These are phyloP conservation scores for Acanthaster planci DNA, from an alignment of 35 echinoderm and acorn worm species.

Conservation along the genomic window DNA sequence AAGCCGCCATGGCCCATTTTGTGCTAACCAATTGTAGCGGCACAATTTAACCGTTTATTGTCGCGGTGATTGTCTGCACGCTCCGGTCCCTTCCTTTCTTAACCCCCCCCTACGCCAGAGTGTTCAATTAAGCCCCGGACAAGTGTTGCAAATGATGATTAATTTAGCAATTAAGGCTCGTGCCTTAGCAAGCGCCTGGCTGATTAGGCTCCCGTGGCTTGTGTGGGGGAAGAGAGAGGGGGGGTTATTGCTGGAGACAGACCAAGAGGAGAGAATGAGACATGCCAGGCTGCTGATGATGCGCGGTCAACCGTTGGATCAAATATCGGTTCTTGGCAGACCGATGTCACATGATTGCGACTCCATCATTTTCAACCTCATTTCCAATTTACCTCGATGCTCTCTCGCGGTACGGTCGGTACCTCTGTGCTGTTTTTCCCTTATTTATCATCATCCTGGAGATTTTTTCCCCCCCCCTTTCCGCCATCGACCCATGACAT, in stretches of 20 bases:
- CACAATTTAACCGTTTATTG: not conserved
- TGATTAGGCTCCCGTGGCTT: conserved; percentile 9
- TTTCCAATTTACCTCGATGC: too few relatives aligned
- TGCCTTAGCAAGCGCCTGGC: conserved; percentile 22
- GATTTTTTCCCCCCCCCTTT: too few relatives aligned
- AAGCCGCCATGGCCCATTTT: not conserved
- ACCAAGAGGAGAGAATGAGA: too few relatives aligned
- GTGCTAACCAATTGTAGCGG: conserved; percentile 18
- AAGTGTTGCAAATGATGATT: conserved; percentile 34
- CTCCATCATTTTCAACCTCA: too few relatives aligned
- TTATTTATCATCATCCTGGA: too few relatives aligned
- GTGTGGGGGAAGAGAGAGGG: not conserved
- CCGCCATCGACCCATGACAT: too few relatives aligned
- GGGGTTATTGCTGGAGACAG: not conserved
- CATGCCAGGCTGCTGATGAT: not conserved
- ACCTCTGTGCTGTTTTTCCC: too few relatives aligned
- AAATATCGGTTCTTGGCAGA: conserved; percentile 14
- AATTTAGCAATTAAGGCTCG: conserved; percentile 26
- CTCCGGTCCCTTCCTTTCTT: not conserved
- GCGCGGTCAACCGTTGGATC: not conserved
- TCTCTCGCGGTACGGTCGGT: too few relatives aligned
- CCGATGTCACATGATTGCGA: not conserved
- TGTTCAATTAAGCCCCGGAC: conserved; percentile 24
- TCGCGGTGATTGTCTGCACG: conserved; percentile 14
- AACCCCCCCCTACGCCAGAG: not conserved